phyloP scores from a whole-genome alignment of 2,113 vertebrate species.

The Felis catus region F.catus_Fca126_mat1.0 CM031427.1:33481501-33482000 shows the following conservation, averaged over 20 bases:
- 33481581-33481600: background rate
- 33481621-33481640: background rate
- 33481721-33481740: background rate
- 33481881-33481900: background rate
- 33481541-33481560: accelerated
- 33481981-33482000: background rate
- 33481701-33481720: no score
- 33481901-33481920: accelerated
- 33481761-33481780: background rate
- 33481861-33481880: background rate
- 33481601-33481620: background rate
- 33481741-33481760: background rate
- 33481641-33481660: no score
- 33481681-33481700: no score
- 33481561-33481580: background rate
- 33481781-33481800: accelerated
- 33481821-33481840: background rate
- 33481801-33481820: accelerated
- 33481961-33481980: background rate
- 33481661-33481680: no score
- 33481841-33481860: background rate
- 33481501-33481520: background rate
- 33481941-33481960: background rate
- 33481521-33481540: background rate
- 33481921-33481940: background rate